Conservation (phyloP, 2,113 vertebrate species). For the Equus quagga region DNA sequence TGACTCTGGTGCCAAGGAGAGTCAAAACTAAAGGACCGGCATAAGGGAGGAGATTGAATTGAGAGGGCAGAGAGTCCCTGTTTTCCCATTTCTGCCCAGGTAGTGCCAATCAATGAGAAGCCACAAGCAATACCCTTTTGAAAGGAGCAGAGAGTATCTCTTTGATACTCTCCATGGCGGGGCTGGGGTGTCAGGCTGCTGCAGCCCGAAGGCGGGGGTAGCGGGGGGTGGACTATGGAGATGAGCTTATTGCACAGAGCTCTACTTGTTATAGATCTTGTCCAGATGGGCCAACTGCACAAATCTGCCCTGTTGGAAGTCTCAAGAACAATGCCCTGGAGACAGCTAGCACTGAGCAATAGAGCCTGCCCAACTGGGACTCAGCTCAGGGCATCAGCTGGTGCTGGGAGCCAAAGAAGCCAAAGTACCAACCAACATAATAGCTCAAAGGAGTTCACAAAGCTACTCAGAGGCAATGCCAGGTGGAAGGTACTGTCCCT, state of each 20-base stretch:
- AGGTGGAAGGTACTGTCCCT: slow-evolving; percentile 60
- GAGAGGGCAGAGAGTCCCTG: slow-evolving; percentile 55
- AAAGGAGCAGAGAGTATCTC: slow-evolving; percentile 79
- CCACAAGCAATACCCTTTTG: slow-evolving; percentile 79
- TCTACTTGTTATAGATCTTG: slow-evolving; percentile 82
- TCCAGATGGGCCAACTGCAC: slow-evolving; percentile 84
- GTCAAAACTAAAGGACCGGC: slow-evolving; percentile 52
- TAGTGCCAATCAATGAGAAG: slow-evolving; percentile 75
- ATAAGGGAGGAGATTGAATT: slow-evolving; percentile 59
- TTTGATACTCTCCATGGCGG: slow-evolving; percentile 77
- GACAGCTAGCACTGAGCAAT: slow-evolving; percentile 80
- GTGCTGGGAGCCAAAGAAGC: slow-evolving; percentile 77
- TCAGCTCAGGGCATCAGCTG: slow-evolving; percentile 80
- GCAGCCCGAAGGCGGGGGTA: slow-evolving; percentile 73
- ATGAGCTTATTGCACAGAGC: slow-evolving; percentile 83
- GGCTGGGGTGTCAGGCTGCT: slow-evolving; percentile 82
- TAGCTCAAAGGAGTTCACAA: slow-evolving; percentile 76
- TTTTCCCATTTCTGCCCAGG: slow-evolving; percentile 74
- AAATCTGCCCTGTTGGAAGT: slow-evolving; percentile 84
- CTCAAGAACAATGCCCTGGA: slow-evolving; percentile 83
- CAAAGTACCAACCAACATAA: slow-evolving; percentile 81
- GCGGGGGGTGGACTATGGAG: slow-evolving; percentile 76
- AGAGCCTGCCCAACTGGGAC: slow-evolving; percentile 77
- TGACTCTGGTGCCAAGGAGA: background rate
- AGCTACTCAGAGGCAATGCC: slow-evolving; percentile 75